These are phyloP conservation scores for Palaemon carinicauda DNA, from an alignment of 1,140 invertebrate species.

Conservation along the genomic window DNA sequence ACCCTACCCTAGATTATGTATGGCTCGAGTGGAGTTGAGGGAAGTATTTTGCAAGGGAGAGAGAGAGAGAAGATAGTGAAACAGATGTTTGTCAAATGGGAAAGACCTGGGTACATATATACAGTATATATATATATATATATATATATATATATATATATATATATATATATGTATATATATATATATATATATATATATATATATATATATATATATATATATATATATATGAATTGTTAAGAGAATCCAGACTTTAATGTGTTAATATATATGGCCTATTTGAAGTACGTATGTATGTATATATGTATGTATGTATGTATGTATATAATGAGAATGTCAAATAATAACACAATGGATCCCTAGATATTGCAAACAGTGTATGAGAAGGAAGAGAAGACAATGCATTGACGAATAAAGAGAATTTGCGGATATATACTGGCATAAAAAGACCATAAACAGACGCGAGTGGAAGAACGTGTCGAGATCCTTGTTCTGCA, in stretches of 20 bases:
- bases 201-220: neutral
- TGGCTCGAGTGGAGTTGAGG: neutral
- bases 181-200: neutral
- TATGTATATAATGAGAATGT: neutral
- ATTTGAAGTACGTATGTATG: neutral
- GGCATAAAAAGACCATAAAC: too few species aligned
- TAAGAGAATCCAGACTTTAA: too few species aligned
- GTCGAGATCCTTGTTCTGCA: too few species aligned
- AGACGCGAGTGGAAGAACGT: too few species aligned
- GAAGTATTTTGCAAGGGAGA: too few species aligned
- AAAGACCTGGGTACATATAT: neutral
- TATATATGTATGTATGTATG: neutral
- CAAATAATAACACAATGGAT: too few species aligned
- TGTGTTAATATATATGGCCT: too few species aligned
- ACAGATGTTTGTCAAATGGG: neutral
- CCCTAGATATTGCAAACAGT: too few species aligned
- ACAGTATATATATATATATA: neutral
- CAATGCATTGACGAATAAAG: too few species aligned
- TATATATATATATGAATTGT: slow-evolving; percentile 2
- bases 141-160: neutral
- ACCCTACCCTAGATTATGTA: neutral
- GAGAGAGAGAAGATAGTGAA: too few species aligned
- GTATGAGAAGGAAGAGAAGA: too few species aligned
- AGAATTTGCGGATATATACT: too few species aligned
- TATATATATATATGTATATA: neutral